Conservation (phyloP, 2,888 invertebrate species). For the Malthinus seriepunctatus region DNA sequence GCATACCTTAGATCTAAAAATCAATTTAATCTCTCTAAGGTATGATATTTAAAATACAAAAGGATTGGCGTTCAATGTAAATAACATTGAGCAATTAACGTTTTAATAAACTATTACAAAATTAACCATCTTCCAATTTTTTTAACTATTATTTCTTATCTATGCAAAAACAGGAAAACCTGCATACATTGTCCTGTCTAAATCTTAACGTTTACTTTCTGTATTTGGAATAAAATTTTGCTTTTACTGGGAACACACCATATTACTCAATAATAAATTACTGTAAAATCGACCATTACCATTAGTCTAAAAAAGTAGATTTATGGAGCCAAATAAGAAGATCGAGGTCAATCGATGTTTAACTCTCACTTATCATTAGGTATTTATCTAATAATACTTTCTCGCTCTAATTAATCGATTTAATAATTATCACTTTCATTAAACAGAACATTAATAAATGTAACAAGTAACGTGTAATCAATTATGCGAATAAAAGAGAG, state of each 20-base stretch:
- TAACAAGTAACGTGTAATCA: too few species aligned
- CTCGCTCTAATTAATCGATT: background rate
- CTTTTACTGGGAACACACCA: too few species aligned
- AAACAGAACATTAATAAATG: background rate
- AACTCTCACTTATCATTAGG: conserved; percentile 4
- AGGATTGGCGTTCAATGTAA: background rate
- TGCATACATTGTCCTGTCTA: too few species aligned
- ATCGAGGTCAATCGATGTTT: conserved; percentile 8
- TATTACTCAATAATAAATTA: background rate
- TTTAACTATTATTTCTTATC: background rate
- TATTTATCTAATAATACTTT: background rate
- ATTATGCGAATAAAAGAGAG: too few species aligned
- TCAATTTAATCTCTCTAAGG: background rate
- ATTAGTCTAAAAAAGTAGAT: conserved; percentile 4
- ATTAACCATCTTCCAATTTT: background rate
- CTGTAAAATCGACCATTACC: conserved; percentile 1
- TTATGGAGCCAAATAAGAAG: conserved; percentile 6
- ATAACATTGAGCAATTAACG: conserved; percentile 2
- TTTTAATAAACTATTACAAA: background rate
- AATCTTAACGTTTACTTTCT: too few species aligned
- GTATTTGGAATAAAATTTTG: too few species aligned
- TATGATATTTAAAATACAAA: conserved; percentile 1
- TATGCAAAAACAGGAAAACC: too few species aligned
- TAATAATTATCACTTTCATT: background rate
- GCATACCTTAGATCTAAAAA: background rate